Conservation (phyloP, 2,888 invertebrate genomes). For the Parnassius smintheus region DNA sequence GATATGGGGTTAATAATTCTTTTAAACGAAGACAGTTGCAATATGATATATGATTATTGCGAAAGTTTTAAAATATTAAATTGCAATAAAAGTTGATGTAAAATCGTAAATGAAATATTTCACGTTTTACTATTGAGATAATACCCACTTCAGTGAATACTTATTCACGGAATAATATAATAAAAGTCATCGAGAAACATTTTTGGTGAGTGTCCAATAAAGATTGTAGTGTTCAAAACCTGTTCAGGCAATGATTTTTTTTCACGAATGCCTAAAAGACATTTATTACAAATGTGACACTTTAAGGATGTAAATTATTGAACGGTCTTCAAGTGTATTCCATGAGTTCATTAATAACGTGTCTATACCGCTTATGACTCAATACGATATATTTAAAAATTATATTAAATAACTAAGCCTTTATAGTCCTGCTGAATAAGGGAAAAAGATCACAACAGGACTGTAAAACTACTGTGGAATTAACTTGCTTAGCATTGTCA, state of each 20-base stretch:
- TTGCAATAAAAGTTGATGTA: neutral
- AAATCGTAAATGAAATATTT: neutral
- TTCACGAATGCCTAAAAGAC: slow-evolving; percentile 9
- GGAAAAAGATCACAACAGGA: too few relatives aligned
- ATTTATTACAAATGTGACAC: slow-evolving; percentile 22
- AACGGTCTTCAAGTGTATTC: neutral
- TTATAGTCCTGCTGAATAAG: too few relatives aligned
- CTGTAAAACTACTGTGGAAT: too few relatives aligned
- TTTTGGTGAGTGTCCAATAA: slow-evolving; percentile 8
- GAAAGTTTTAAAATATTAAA: too few relatives aligned
- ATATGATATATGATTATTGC: too few relatives aligned
- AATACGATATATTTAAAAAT: too few relatives aligned
- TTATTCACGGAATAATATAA: slow-evolving; percentile 18
- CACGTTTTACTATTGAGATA: neutral
- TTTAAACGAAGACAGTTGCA: too few relatives aligned
- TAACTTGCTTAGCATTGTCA: too few relatives aligned
- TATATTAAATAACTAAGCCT: too few relatives aligned
- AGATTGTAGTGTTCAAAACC: slow-evolving; percentile 17
- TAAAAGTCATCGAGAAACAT: slow-evolving; percentile 1
- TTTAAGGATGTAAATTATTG: slow-evolving; percentile 13
- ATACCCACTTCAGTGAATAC: neutral
- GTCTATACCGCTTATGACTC: neutral
- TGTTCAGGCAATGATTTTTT: slow-evolving; percentile 15
- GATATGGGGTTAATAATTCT: too few relatives aligned
- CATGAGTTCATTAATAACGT: neutral